phyloP scores from a whole-genome alignment of 2,888 invertebrate species.

The Rhagonycha lutea region DNA sequence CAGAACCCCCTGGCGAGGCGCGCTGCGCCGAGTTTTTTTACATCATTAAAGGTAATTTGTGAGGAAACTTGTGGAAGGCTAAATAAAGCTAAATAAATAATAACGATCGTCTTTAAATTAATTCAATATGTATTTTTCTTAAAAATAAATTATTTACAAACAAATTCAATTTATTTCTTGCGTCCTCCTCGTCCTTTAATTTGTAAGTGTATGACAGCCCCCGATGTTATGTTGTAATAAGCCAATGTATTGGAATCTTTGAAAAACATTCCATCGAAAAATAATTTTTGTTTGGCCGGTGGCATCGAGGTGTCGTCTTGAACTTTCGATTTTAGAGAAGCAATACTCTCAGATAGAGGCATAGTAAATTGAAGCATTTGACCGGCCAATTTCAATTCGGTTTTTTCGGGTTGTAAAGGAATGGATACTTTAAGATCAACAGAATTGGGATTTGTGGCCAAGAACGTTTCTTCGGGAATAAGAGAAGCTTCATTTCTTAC shows the following conservation, averaged over 20 bases:
- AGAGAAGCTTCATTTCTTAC: constrained; percentile 90
- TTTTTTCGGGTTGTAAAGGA: constrained; percentile 83
- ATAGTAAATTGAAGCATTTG: constrained; percentile 80
- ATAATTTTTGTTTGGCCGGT: constrained; percentile 95
- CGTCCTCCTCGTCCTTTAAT: constrained; percentile 97
- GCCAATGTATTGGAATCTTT: constrained; percentile 95
- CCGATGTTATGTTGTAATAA: constrained; percentile 91
- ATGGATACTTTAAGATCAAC: constrained; percentile 81
- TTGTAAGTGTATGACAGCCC: constrained; percentile 83
- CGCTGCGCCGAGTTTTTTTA: no score
- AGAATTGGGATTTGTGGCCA: constrained; percentile 71
- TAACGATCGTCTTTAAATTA: no score
- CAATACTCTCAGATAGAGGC: constrained; percentile 76
- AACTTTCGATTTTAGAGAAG: constrained; percentile 85
- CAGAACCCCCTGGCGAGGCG: no score
- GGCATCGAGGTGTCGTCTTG: constrained; percentile 89
- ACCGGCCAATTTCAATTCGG: constrained; percentile 95
- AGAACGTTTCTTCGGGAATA: constrained; percentile 84
- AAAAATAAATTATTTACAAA: neutral
- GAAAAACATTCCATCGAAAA: constrained; percentile 96
- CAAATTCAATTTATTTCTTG: constrained; percentile 75
- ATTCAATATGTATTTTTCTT: neutral
- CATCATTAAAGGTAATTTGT: no score
- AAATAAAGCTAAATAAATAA: no score
- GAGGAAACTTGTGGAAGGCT: no score